Evolutionary conservation across 2,113 vertebrate genomes (phyloP).

Genomic region (Pachyramphus minor): DNA sequence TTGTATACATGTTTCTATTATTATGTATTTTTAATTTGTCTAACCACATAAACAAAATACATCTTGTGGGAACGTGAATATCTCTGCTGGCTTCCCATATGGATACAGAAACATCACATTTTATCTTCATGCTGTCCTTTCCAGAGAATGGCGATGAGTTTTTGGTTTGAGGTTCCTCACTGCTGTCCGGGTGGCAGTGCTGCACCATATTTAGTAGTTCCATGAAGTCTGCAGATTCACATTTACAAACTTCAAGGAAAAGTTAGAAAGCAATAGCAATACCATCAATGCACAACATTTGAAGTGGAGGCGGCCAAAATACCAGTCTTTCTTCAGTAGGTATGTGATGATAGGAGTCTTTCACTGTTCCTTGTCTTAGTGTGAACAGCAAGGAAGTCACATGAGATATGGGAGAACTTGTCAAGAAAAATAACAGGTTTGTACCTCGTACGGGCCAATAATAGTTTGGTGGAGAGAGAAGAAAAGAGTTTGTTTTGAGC

Average conservation of each 20-base stretch:
- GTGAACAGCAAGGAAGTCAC: neutral
- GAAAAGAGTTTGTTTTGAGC: neutral
- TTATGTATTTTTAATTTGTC: neutral
- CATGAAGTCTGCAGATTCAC: neutral
- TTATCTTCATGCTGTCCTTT: neutral
- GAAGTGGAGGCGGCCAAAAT: neutral
- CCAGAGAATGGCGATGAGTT: fast-evolving
- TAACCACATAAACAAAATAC: neutral
- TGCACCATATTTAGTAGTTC: neutral
- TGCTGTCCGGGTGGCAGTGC: neutral
- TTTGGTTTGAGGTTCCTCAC: neutral
- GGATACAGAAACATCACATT: neutral
- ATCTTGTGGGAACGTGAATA: neutral
- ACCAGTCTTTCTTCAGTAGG: neutral
- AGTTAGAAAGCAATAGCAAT: neutral
- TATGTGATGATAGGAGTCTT: neutral
- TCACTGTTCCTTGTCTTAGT: neutral
- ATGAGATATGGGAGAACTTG: neutral
- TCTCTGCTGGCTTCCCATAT: neutral
- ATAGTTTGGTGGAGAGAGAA: neutral
- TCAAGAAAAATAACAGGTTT: neutral
- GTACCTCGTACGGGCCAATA: neutral
- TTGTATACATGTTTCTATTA: neutral
- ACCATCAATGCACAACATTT: neutral
- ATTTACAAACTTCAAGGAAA: neutral